phyloP scores from a whole-genome alignment of 92 coral and sea anemone genomes.

The Phenganax stokvisi region DNA sequence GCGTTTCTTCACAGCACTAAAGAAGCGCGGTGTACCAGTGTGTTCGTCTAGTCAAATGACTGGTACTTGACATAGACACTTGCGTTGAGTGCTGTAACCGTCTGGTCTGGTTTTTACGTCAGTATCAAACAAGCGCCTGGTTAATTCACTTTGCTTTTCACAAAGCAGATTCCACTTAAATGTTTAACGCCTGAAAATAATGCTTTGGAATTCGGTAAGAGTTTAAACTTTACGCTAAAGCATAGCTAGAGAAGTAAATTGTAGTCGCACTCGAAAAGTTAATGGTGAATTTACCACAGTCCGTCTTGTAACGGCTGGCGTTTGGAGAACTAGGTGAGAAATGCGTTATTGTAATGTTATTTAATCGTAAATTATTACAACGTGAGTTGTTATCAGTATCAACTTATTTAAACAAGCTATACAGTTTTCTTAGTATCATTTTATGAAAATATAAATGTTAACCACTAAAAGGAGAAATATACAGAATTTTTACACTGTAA shows the following conservation, averaged over 20 bases:
- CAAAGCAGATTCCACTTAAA: neutral
- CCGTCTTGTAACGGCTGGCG: neutral
- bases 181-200: neutral
- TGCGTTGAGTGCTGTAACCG: neutral
- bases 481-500: no score
- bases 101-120: neutral
- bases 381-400: neutral
- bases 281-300: neutral
- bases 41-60: conserved; percentile 11
- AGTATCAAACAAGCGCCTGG: no score
- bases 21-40: neutral
- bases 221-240: neutral
- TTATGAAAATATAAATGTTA: neutral
- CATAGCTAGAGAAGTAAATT: neutral
- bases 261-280: neutral
- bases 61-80: conserved; percentile 12
- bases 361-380: neutral
- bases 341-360: neutral
- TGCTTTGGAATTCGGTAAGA: conserved; percentile 23
- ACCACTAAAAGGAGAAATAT: no score
- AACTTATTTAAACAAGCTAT: neutral
- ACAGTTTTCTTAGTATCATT: neutral
- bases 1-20: no score
- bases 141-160: no score
- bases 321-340: neutral